Conservation (phyloP, 1,140 invertebrate genomes). For the Fopius arisanus region DNA sequence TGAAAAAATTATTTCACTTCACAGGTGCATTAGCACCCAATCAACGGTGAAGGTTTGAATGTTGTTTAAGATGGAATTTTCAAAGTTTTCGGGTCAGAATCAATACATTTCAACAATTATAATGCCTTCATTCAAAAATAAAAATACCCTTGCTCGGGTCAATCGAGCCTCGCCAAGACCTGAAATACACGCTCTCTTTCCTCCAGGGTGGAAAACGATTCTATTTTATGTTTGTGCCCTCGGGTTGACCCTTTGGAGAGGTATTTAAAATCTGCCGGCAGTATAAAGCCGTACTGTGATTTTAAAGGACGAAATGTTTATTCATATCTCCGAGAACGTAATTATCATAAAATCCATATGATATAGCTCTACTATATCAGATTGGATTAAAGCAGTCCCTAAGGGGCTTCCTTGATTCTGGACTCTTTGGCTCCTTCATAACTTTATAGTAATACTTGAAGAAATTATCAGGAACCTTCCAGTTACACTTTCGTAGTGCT, state of each 20-base stretch:
- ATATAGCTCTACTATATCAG: not conserved
- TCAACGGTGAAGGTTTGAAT: too few relatives aligned
- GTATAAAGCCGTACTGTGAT: slow-evolving; percentile 7
- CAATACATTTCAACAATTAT: too few relatives aligned
- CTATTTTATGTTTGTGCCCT: slow-evolving; percentile 19
- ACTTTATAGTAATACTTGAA: slow-evolving; percentile 41
- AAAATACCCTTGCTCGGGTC: too few relatives aligned
- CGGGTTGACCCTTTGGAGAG: slow-evolving; percentile 19
- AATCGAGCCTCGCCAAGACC: too few relatives aligned
- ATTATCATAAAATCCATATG: not conserved
- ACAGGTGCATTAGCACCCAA: too few relatives aligned
- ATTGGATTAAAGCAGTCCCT: not conserved
- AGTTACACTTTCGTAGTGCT: slow-evolving; percentile 36
- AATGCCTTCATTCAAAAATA: too few relatives aligned
- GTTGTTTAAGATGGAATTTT: too few relatives aligned
- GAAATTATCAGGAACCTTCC: slow-evolving; percentile 34
- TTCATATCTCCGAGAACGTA: not conserved
- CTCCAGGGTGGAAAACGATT: slow-evolving; percentile 17
- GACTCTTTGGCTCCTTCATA: not conserved
- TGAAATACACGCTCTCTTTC: not conserved
- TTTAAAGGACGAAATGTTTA: not conserved
- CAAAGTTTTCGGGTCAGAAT: too few relatives aligned
- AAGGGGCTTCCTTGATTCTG: not conserved
- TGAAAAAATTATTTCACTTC: too few relatives aligned
- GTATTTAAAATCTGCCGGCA: slow-evolving; percentile 14